Evolutionary conservation across 2,888 invertebrate species (phyloP), one percentile per base, ranked within the genome.

Genomic region (Teinopalpus imperialis): DNA sequence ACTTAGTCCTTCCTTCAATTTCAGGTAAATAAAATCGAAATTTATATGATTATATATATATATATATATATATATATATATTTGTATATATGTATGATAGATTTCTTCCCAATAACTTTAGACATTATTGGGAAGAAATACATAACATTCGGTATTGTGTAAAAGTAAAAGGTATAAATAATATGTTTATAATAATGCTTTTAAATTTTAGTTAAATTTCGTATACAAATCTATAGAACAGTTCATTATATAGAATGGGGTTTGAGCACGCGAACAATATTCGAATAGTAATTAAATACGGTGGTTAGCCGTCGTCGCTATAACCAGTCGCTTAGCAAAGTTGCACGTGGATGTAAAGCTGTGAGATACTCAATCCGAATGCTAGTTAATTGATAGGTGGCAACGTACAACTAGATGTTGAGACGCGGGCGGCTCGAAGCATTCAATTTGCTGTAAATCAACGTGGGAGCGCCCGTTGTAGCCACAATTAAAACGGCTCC

Each of bases 391-490:
- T 79, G 72, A 74, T 74, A 74, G 74, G 68, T 73, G 67, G 66
- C 59, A 63, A 49, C 51, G 57, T 63, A 72, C 67, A 77, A 75
- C 72, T 70, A 75, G 73, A 74, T 60, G 70, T 69, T 47, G 55
- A 56, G 64, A 58, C 63, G 61, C 63, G 63, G 59, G 55, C 56
- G 55, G 67, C 69, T 70, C 63, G 54, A 62, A 76, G 69, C 72
- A 73, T 79, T 80, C 78, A 81, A 81, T 80, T 77, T 75, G 67
- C 76, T 72, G 61, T 74, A 80, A 80, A 81, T 81, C 78, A 81
- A 71, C 65, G 61, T 63, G 59, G 61, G 60, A 63, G 64, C 66
- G 60, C 61, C 60, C 63, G 60, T 58, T 61, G 56, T 59, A 49
- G 48, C 57, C 57, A 69, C 75, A 81, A 81, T 81, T 81, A 79